Base-by-base conservation (phyloP, 2,797 vertebrate genomes). In the Danio aesculapii region DNA sequence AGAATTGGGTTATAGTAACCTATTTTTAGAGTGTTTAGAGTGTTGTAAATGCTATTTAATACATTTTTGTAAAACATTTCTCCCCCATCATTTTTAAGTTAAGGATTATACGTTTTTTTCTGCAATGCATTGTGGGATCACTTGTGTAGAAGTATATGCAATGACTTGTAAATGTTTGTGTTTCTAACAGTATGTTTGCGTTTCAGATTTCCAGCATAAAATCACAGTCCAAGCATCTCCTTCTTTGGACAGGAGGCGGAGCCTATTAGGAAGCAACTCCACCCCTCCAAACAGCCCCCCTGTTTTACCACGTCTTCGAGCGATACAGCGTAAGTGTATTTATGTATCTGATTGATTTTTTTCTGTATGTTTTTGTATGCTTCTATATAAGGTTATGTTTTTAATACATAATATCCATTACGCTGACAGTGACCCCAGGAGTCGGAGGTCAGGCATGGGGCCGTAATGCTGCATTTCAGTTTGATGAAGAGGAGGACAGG, bases 161-260 rank as follows among this genome's bases (percentile, higher is more conserved):
- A 62, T 79, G 8, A 39, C 16, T 55, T 39, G 39, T 68, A 21
- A 52, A n/a, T 41, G 17, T 69, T 68, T 79, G 66, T 79, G 66
- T 72, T 39, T 58, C 8, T 79, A 49, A 41, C 64, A 11, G 7
- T 58, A n/a, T 17, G 13, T 66, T 44, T 70, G 50, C 50, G 41
- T 84, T 59, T 66, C 87, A 99, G 98, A 99, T 94, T 99, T 99
- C 88, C 98, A 99, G 92, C 98, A 99, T 91, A 99, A 99, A 90
- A 99, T 99, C 93, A 99, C 98, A 5, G 98, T 99, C 70, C 98
- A 99, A 88, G 98, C 98, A 12, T 99, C 98, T 70, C 98, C 98
- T 0, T 97, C 97, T 0, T 95, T 96, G 87, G 98, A 99, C 84
- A 97, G 96, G 81, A 95, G 96, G 86, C 82, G 88, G 91, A 98